Percentiles rank a stretch among this genome's conserved stretches.
These are phyloP conservation scores for Corythornis vintsioides DNA, from an alignment of 2,113 vertebrate genomes.

Conservation along the genomic window DNA sequence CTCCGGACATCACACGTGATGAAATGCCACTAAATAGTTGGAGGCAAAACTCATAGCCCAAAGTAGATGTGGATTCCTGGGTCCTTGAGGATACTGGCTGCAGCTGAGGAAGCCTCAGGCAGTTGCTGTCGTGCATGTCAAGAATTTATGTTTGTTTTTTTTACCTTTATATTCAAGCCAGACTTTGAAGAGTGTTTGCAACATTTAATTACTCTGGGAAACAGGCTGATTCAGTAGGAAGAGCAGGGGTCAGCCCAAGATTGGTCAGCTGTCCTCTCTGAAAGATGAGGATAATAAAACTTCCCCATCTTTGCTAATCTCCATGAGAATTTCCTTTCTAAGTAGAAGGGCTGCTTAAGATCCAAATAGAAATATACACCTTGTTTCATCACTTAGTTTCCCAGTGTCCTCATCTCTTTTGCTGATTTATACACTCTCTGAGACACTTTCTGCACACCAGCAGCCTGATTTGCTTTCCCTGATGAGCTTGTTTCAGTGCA, in stretches of 20 bases:
- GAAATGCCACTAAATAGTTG: conserved; percentile 25
- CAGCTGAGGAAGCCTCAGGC: conserved; percentile 54
- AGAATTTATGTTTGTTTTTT: neutral
- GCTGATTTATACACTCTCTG: neutral
- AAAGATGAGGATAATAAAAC: neutral
- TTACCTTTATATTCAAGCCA: neutral
- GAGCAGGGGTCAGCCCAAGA: neutral
- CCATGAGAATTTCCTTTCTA: neutral
- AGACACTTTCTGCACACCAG: neutral
- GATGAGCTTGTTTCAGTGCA: fast-evolving
- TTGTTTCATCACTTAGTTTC: neutral
- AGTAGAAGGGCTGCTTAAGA: neutral
- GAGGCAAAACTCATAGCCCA: conserved; percentile 46
- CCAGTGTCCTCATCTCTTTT: neutral
- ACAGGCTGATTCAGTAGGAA: neutral
- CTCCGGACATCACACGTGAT: neutral
- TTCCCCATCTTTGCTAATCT: neutral
- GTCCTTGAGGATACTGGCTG: neutral
- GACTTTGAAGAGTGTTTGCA: neutral
- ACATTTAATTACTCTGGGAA: neutral
- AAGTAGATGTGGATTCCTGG: neutral
- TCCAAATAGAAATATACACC: neutral
- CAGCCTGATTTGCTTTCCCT: neutral
- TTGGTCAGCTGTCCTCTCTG: neutral
- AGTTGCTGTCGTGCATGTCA: neutral